Conservation (phyloP, 2,113 vertebrate genomes). For the Engystomops pustulosus region DNA sequence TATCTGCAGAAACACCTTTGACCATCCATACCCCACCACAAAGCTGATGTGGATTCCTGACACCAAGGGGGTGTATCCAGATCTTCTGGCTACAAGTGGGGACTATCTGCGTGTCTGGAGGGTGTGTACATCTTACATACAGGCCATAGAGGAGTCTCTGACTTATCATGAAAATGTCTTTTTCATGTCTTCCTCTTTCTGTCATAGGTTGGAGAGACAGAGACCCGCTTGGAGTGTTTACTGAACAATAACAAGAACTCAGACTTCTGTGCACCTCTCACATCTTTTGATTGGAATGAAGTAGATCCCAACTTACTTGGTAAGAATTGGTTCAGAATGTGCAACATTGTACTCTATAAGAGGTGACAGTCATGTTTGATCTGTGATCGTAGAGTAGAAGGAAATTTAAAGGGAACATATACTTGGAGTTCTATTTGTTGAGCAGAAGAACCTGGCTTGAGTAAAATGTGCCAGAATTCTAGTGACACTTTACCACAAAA, state of each 20-base stretch:
- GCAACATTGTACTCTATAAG: not conserved
- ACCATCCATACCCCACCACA: slow-evolving; percentile 96
- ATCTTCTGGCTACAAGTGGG: slow-evolving; percentile 94
- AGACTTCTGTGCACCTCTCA: slow-evolving; percentile 96
- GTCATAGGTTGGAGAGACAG: slow-evolving; percentile 92
- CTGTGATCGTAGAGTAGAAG: no score
- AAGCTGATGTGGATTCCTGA: slow-evolving; percentile 99
- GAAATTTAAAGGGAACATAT: no score
- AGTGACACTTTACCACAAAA: not conserved
- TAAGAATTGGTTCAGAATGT: slow-evolving; percentile 68
- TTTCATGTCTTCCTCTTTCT: not conserved
- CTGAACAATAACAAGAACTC: slow-evolving; percentile 99
- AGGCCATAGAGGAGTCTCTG: not conserved
- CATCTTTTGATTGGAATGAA: slow-evolving; percentile 99
- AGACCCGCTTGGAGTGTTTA: slow-evolving; percentile 96
- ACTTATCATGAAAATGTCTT: not conserved
- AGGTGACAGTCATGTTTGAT: not conserved
- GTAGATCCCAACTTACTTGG: slow-evolving; percentile 97
- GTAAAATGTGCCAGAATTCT: no score
- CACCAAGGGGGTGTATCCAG: slow-evolving; percentile 97
- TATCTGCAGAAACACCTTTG: slow-evolving; percentile 89
- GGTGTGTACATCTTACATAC: slow-evolving; percentile 78
- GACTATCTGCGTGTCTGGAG: slow-evolving; percentile 98
- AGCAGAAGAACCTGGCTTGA: no score
- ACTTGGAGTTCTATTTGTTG: no score